A percentile compares a stretch with the other conserved stretches of the same genome.
These are phyloP conservation scores for Lytechinus variegatus DNA, from an alignment of 35 echinoderm and acorn worm genomes.

Conservation along the genomic window DNA sequence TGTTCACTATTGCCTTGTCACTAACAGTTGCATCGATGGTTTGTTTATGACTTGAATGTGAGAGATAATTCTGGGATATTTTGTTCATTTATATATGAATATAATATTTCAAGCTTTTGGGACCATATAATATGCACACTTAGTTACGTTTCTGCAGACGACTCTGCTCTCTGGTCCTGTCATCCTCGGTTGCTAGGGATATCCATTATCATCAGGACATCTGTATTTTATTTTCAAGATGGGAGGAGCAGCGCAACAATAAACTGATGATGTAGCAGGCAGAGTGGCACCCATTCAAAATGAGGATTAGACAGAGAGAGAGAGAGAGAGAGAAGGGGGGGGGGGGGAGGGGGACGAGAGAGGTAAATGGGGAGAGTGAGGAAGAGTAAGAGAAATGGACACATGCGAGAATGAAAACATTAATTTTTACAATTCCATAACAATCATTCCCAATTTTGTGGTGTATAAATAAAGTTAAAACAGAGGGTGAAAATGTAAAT, in stretches of 20 bases:
- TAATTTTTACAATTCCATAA: too few relatives aligned
- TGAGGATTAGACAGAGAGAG: neutral
- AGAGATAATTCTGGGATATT: neutral
- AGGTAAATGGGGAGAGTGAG: too few relatives aligned
- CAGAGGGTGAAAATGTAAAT: too few relatives aligned
- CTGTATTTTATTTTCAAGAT: conserved; percentile 42
- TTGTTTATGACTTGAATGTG: conserved; percentile 31
- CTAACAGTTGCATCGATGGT: conserved; percentile 8
- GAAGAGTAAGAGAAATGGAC: too few relatives aligned
- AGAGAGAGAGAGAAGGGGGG: neutral
- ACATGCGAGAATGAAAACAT: too few relatives aligned
- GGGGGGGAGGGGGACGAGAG: neutral
- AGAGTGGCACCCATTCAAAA: conserved; percentile 30
- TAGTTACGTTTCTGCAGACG: conserved; percentile 2
- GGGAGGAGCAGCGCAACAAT: conserved; percentile 45
- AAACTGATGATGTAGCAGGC: conserved; percentile 36
- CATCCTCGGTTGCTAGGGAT: neutral
- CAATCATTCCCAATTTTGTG: too few relatives aligned
- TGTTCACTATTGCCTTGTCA: neutral
- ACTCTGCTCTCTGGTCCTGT: neutral
- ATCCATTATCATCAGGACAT: conserved; percentile 40
- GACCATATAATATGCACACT: neutral
- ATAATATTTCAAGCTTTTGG: neutral
- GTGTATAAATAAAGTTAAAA: too few relatives aligned
- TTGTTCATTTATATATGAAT: neutral